A percentile compares a stretch with the other conserved stretches of the same genome.
Evolutionary conservation across 2,888 invertebrate species (phyloP).

Genomic region (Drosophila flavopinicola): DNA sequence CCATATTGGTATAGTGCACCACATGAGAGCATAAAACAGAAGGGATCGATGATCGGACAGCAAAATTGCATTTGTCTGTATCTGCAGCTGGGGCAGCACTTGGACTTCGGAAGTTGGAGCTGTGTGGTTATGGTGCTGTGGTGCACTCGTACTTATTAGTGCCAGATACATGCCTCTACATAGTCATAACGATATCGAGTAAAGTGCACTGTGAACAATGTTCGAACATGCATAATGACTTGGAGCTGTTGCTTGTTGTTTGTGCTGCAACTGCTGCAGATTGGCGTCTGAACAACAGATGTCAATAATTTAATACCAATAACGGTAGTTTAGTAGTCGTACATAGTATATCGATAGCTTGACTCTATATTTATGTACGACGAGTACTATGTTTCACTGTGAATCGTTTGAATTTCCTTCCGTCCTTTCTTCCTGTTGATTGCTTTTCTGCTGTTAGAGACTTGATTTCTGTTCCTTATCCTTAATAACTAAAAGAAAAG

Average conservation of each 20-base stretch:
- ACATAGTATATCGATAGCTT: slow-evolving; percentile 3
- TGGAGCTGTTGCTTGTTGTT: slow-evolving; percentile 43
- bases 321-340: slow-evolving; percentile 49
- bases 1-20: slow-evolving; percentile 63
- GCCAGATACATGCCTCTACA: slow-evolving; percentile 29
- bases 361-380: slow-evolving; percentile 24
- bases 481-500: slow-evolving; percentile 40
- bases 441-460: slow-evolving; percentile 30
- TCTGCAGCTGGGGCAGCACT: slow-evolving; percentile 12
- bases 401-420: slow-evolving; percentile 38
- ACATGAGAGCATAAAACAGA: slow-evolving; percentile 60
- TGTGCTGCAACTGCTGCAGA: slow-evolving; percentile 53
- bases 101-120: slow-evolving; percentile 1
- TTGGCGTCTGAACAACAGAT: slow-evolving; percentile 70
- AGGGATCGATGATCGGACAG: slow-evolving; percentile 73
- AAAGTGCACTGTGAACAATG: slow-evolving; percentile 52
- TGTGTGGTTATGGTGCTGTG: background rate
- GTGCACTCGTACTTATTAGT: slow-evolving; percentile 53
- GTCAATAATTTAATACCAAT: slow-evolving; percentile 70
- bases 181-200: slow-evolving; percentile 60
- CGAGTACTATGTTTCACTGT: slow-evolving; percentile 29
- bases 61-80: slow-evolving; percentile 65
- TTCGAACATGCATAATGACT: slow-evolving; percentile 53
- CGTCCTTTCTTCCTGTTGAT: slow-evolving; percentile 21
- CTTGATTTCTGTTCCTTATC: slow-evolving; percentile 5